These are phyloP conservation scores for Drosophila nigromelanica DNA, from an alignment of 1,140 invertebrate genomes.

Conservation along the genomic window DNA sequence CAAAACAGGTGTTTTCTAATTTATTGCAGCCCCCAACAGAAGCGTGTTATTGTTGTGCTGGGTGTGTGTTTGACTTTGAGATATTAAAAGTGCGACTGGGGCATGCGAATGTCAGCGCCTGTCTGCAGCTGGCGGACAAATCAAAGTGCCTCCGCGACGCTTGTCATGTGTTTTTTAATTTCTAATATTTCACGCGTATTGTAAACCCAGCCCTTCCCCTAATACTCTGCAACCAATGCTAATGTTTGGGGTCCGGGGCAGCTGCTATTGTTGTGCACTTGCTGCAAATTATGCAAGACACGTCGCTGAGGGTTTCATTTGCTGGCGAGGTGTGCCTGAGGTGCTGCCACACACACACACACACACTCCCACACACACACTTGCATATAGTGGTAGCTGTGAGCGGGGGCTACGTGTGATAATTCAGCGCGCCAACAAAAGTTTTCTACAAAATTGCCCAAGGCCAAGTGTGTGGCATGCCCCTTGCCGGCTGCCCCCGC, in stretches of 20 bases:
- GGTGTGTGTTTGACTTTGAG: slow-evolving; percentile 45
- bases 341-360: slow-evolving; percentile 37
- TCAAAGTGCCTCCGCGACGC: slow-evolving; percentile 66
- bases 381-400: background rate
- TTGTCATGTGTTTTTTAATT: slow-evolving; percentile 81
- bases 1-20: slow-evolving; percentile 80
- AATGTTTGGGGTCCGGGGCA: slow-evolving; percentile 37
- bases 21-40: slow-evolving; percentile 55
- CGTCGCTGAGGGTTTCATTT: slow-evolving; percentile 51
- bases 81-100: slow-evolving; percentile 57
- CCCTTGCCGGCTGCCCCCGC: slow-evolving; percentile 13
- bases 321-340: slow-evolving; percentile 68
- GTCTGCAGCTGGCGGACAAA: slow-evolving; percentile 71
- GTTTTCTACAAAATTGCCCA: slow-evolving; percentile 67
- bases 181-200: slow-evolving; percentile 78
- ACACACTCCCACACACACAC: background rate
- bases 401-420: slow-evolving; percentile 59
- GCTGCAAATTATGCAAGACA: slow-evolving; percentile 77
- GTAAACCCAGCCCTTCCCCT: slow-evolving; percentile 4
- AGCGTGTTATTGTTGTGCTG: background rate
- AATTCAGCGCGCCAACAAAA: slow-evolving; percentile 60
- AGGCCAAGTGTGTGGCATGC: slow-evolving; percentile 70
- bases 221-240: slow-evolving; percentile 46
- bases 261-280: slow-evolving; percentile 76
- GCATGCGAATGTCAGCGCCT: slow-evolving; percentile 21